Conservation (phyloP, 2,113 vertebrate genomes). For the Pteronura brasiliensis region DNA sequence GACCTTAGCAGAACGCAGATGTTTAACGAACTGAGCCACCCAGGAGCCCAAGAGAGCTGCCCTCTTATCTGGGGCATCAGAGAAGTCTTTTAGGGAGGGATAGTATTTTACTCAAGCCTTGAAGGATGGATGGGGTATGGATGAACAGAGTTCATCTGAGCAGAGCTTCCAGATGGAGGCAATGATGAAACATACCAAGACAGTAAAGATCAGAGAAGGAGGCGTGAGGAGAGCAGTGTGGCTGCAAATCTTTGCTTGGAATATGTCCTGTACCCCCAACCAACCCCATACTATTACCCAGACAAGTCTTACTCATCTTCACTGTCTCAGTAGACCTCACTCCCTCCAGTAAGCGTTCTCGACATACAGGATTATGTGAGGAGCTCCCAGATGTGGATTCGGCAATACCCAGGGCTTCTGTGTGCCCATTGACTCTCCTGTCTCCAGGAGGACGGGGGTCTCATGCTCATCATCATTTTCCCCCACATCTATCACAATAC, state of each 20-base stretch:
- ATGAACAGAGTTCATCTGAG: not conserved
- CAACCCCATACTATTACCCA: not conserved
- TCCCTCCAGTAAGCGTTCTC: not conserved
- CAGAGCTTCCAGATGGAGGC: not conserved
- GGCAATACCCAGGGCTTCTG: not conserved
- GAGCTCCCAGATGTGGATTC: not conserved
- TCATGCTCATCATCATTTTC: not conserved
- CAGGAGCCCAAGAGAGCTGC: not conserved
- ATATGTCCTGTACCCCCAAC: not conserved
- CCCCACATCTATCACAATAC: not conserved
- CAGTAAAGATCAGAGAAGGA: not conserved
- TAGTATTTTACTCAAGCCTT: not conserved
- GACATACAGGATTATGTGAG: not conserved
- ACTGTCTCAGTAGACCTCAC: not conserved
- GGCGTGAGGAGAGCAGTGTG: not conserved
- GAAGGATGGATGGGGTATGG: not conserved
- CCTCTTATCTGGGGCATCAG: not conserved
- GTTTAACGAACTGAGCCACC: not conserved
- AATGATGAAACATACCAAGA: not conserved
- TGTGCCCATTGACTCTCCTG: rapidly evolving
- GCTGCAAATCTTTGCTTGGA: not conserved
- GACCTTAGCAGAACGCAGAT: not conserved
- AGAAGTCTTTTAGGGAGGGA: not conserved
- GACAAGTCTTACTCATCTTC: not conserved
- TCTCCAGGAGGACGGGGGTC: not conserved